Evolutionary conservation across 92 coral and sea anemone genomes (phyloP), one percentile per base, ranked within the genome.

Genomic region (Phymanthus crucifer): DNA sequence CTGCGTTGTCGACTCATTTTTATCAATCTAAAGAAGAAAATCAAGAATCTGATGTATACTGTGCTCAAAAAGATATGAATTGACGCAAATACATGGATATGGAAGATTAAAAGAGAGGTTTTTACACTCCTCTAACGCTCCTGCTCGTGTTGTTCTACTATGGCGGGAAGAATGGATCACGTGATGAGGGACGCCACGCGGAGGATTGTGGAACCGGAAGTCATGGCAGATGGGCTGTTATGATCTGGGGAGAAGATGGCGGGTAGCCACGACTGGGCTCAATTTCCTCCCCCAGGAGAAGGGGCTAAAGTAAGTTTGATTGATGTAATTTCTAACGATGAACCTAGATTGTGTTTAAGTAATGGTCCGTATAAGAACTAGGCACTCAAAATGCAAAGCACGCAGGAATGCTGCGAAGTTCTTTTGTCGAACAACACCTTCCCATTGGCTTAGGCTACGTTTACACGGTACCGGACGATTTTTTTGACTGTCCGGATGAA

Each of bases 241-340:
- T 45, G 18, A 27, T 74, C 66, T 54, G 32, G 47, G 34, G 14
- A 79, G 5, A 71, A 19, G 19, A 81, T 81, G 85, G 78, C 79
- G 57, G 85, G 71, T 19, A 36, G 35, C 24, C 73, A 72, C 13
- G 45, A 73, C 78, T 81, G 85, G 85, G 85, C 85, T 13, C n/a
- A 31, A 29, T 81, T 81, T 70, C 70, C 80, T 23, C 17, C 71
- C 33, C 34, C 72, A 57, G 35, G 27, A 17, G 21, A 24, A 47
- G 43, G 27, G 73, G 68, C 37, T 31, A 16, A 40, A 40, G 72
- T 69, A 21, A 52, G 38, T 57, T 54, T 57, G 31, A 56, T 54
- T 23, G 70, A 74, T 46, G n/a, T 19, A 54, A 1, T 54, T 48
- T 13, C 19, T 13, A 48, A 48, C n/a, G n/a, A n/a, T n/a, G n/a